Evolutionary conservation across 2,797 vertebrate genomes (phyloP).

Genomic region (Coccyzus lansbergi): DNA sequence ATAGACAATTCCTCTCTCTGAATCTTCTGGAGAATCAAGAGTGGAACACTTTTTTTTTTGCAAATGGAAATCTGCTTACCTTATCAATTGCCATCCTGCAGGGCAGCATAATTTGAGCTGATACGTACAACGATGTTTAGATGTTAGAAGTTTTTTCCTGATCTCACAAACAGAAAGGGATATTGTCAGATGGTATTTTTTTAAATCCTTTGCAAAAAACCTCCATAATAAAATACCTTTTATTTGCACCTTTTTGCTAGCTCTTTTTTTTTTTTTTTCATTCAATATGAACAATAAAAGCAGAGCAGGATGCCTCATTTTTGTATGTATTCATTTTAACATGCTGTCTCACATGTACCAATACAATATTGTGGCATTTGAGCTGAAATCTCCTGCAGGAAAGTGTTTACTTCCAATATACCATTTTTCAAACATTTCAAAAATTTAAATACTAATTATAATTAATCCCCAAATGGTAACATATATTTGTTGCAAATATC

Average conservation of each 20-base stretch:
- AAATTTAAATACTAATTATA: background rate
- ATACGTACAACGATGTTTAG: background rate
- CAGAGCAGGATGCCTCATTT: background rate
- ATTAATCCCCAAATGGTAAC: background rate
- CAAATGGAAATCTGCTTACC: background rate
- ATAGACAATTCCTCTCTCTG: background rate
- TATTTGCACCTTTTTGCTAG: background rate
- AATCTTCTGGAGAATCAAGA: background rate
- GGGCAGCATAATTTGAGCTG: background rate
- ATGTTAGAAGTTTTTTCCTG: background rate
- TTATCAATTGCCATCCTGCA: background rate
- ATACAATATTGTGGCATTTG: background rate
- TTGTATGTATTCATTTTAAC: background rate
- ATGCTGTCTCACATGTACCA: background rate
- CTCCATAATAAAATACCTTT: background rate
- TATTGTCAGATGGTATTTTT: background rate
- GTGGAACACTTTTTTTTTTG: background rate
- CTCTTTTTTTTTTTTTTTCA: background rate
- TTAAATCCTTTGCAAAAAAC: background rate
- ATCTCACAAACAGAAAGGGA: slow-evolving; percentile 11
- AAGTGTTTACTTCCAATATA: background rate
- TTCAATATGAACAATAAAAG: background rate
- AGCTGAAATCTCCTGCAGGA: background rate
- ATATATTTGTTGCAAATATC: background rate
- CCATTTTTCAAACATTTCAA: background rate